Base-by-base conservation (phyloP, 2,113 vertebrate species). In the Varanus salvator region DNA sequence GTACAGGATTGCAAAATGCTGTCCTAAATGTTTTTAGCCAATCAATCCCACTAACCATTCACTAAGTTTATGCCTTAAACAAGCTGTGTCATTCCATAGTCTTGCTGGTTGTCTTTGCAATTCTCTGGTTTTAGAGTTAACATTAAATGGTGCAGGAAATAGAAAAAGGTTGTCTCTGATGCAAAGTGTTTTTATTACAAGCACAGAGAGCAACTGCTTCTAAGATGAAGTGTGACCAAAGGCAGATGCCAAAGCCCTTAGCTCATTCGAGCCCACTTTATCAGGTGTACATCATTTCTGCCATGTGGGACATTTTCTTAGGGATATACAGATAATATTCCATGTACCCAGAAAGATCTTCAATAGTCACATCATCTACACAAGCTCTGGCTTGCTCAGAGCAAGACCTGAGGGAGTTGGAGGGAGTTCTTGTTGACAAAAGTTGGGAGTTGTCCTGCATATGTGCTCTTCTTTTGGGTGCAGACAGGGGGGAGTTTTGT, bases 281-380 rank as follows among this genome's bases (percentile, higher is more conserved):
- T 98, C 98, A 99, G 93, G 99, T 99, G 97, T 99, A 99, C 99
- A 99, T 99, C 99, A 99, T 99, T 96, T 99, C 99, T 21, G 99
- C 99, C 99, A 99, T 99, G 97, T 99, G 99, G 9, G 99, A 99
- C 99, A 99, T 99, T 95, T 99, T 99, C 98, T 99, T 99, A 90
- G 99, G 99, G 95, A 99, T 99, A 97, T 99, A 99, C 52, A 99
- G 97, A 94, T 98, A 99, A 94, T 98, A 99, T 93, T 99, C 99
- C 98, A 99, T 98, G 96, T 99, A 99, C 84, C 99, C 99, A 0
- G 99, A 99, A 83, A 99, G 98, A 96, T 99, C 99, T 97, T 99
- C 99, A 95, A 99, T 99, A 84, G 98, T 99, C 94, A 99, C 98
- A 93, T 99, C 99, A 95, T 99, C 98, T 19, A 99, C 98, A 91